Evolutionary conservation across 2,888 invertebrate genomes (phyloP), one percentile per base, ranked within the genome.

Genomic region (Stenodera caucasica): DNA sequence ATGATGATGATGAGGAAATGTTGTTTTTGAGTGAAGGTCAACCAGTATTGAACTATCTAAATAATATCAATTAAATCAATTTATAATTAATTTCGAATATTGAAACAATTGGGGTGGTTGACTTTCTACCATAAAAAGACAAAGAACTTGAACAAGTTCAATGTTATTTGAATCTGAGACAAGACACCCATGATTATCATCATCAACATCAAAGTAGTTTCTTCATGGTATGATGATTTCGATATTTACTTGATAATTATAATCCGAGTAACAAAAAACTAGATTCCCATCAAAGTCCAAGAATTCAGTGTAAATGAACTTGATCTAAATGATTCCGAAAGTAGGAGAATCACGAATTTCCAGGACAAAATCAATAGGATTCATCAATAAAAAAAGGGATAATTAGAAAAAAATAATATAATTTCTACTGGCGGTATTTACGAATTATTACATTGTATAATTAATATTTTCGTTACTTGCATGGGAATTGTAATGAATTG

Each of bases 391-490:
- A 68, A 70, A 66, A 67, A 70, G 60, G 65, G 61, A 60, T 69
- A 66, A 71, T 72, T 74, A 74, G 71, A 74, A 73, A 75, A 74
- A 75, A 75, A 75, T 45, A 45, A 75, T 75, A 72, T 74, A 75
- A 74, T 75, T 74, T 72, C 75, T 75, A 75, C 75, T 75, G 75
- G 75, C 72, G 75, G 72, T 64, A 66, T 67, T 70, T 73, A 72
- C 72, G 73, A 74, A 67, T 72, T 70, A 70, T 68, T 56, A 54
- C 55, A 53, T 55, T 69, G 67, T 66, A 70, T 71, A 72, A 71
- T 66, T 70, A 73, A 75, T 73, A 75, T 73, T 73, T 75, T 74
- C 72, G 72, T 72, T 71, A 72, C 61, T 64, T 62, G 60, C 63
- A 66, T 12, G 12, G 14, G 63, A 58, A 11, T 18, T 40, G 8